Evolutionary conservation across 1,140 invertebrate genomes (phyloP), one percentile per base, ranked within the genome.

Genomic region (Halictus rubicundus): DNA sequence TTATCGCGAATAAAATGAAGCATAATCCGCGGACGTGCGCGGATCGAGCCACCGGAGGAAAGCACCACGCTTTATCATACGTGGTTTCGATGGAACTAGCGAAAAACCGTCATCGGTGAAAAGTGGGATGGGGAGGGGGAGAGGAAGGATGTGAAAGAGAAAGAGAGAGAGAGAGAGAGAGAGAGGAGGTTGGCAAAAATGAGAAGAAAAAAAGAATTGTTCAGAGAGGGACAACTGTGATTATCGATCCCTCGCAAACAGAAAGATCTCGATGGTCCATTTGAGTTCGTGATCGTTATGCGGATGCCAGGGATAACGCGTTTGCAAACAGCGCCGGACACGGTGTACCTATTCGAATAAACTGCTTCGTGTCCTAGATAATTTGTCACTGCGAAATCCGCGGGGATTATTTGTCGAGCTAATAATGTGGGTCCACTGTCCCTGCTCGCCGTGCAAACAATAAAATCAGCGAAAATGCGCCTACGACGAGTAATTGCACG

Each of bases 391-490:
- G 87, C 81, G 82, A 90, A 91, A 90, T 91, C 90, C 89, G 68
- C 78, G 60, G 88, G 89, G 89, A 91, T 90, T 91, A 90, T 91
- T 91, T 91, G 90, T 89, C 90, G 78, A 88, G 89, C 89, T 91
- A 90, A 91, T 90, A 90, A 91, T 90, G 90, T 85, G 87, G 85
- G 86, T 87, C 78, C 78, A 85, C 86, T 83, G 84, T 83, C 78
- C 71, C 82, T 79, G 81, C 52, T 60, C 54, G 60, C 76, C 57
- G 65, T 78, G 73, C 72, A 83, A 85, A 88, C 79, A 84, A 89
- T 87, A 90, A 89, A 88, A 88, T 88, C 80, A 83, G 46, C 85
- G 82, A 82, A 85, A 89, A 88, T 70, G 84, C 76, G 78, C 64
- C 66, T 77, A 77, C 78, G 75, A 85, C 86, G 85, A 87, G 82